A percentile compares a stretch with the other conserved stretches of the same genome.
Conservation (phyloP, 1,140 invertebrate species). For the Conopomorpha cramerella region DNA sequence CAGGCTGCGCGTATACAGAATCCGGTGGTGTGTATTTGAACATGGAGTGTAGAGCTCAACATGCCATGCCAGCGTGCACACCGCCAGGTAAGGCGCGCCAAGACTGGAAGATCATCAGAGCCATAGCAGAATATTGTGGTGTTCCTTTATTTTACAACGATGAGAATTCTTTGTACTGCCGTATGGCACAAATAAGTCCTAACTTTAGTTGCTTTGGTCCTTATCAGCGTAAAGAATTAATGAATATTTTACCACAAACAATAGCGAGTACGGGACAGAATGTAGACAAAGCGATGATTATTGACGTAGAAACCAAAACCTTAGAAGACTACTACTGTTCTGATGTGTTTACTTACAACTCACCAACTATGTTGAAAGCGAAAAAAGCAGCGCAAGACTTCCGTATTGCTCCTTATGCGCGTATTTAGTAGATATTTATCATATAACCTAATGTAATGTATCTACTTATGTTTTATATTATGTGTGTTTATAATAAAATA, state of each 20-base stretch:
- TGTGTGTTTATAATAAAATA: no score
- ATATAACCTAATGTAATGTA: no score
- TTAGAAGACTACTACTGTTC: constrained; percentile 39
- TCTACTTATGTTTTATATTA: no score
- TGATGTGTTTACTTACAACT: constrained; percentile 37
- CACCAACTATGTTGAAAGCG: constrained; percentile 32
- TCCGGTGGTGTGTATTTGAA: constrained; percentile 34
- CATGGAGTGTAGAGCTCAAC: constrained; percentile 39
- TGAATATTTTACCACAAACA: constrained; percentile 10
- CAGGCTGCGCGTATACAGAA: constrained; percentile 78
- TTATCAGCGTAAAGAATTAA: constrained; percentile 28
- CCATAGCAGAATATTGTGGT: constrained; percentile 27
- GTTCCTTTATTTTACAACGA: constrained; percentile 29
- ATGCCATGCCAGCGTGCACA: constrained; percentile 30
- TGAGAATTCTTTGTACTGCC: constrained; percentile 14
- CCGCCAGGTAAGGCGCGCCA: constrained; percentile 34
- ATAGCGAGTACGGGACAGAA: no score
- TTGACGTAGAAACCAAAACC: constrained; percentile 29
- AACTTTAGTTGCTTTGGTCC: constrained; percentile 21
- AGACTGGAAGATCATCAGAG: constrained; percentile 45
- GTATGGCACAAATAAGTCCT: constrained; percentile 35
- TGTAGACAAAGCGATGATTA: background rate
- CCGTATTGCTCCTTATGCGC: constrained; percentile 15
- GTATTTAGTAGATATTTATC: constrained; percentile 11
- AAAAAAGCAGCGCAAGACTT: constrained; percentile 24